A percentile compares a stretch with the other conserved stretches of the same genome.
These are phyloP conservation scores for Castor canadensis DNA, from an alignment of 2,113 vertebrate genomes.

Conservation along the genomic window DNA sequence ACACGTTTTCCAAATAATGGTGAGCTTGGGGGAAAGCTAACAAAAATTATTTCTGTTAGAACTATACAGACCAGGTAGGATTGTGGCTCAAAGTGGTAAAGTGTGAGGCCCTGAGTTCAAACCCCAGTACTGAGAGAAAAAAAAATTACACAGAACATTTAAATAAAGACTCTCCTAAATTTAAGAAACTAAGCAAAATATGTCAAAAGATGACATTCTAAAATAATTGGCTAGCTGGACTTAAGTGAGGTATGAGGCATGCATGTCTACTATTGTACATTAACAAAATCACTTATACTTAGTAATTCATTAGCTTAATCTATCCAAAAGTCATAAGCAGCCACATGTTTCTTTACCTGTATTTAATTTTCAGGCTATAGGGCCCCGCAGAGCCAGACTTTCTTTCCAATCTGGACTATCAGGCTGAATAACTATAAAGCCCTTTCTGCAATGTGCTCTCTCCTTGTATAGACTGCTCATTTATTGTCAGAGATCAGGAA, in stretches of 20 bases:
- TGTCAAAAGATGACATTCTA: conserved; percentile 15
- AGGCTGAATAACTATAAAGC: not conserved
- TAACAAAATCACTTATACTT: conserved; percentile 23
- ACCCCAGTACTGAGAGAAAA: too few relatives aligned
- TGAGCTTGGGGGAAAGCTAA: not conserved
- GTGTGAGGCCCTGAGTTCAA: too few relatives aligned
- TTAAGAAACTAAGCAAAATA: conserved; percentile 27
- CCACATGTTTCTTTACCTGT: conserved; percentile 10
- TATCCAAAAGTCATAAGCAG: not conserved
- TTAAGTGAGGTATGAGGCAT: conserved; percentile 20
- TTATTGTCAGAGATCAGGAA: not conserved
- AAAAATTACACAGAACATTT: too few relatives aligned
- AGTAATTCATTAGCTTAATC: conserved; percentile 32
- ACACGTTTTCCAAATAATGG: not conserved
- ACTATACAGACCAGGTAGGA: not conserved
- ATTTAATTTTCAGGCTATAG: not conserved
- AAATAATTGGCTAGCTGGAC: not conserved
- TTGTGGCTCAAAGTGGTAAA: too few relatives aligned
- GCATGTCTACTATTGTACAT: not conserved
- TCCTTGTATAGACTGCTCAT: not conserved
- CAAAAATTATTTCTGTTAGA: not conserved
- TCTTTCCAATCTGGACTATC: not conserved
- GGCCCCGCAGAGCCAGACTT: not conserved
- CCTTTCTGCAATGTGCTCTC: not conserved
- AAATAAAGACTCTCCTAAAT: not conserved